These are phyloP conservation scores for Lymantria monacha DNA, from an alignment of 2,888 invertebrate species.

Conservation along the genomic window DNA sequence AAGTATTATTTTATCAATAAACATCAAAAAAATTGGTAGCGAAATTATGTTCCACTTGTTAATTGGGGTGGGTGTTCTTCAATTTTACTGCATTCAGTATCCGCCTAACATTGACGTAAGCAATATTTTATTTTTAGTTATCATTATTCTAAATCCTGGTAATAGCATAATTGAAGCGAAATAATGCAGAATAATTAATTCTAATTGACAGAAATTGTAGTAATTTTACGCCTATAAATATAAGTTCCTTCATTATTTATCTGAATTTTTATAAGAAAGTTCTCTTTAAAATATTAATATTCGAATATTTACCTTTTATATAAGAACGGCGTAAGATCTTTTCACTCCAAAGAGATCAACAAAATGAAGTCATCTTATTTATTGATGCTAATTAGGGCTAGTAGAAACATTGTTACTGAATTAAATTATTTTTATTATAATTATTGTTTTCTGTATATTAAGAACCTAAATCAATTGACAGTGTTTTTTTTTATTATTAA, in stretches of 20 bases:
- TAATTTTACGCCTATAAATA: constrained; percentile 25
- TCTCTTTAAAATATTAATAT: constrained; percentile 22
- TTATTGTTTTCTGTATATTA: constrained; percentile 77
- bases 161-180: constrained; percentile 18
- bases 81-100: constrained; percentile 33
- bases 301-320: constrained; percentile 24
- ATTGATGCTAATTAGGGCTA: constrained; percentile 73
- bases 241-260: constrained; percentile 22
- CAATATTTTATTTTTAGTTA: constrained; percentile 47
- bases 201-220: constrained; percentile 19
- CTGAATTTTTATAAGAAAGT: constrained; percentile 15
- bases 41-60: constrained; percentile 23
- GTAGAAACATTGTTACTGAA: constrained; percentile 68
- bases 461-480: constrained; percentile 63
- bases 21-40: constrained; percentile 11
- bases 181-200: constrained; percentile 29
- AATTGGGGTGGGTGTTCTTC: constrained; percentile 9
- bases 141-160: constrained; percentile 29
- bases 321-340: constrained; percentile 33
- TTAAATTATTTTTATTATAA: constrained; percentile 74
- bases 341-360: constrained; percentile 62
- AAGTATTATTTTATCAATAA: constrained; percentile 27
- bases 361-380: constrained; percentile 75
- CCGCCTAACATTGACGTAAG: constrained; percentile 65
- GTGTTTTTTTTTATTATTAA: constrained; percentile 62